Evolutionary conservation across 1,140 invertebrate genomes (phyloP).

Genomic region (Drosophila kohkoa): DNA sequence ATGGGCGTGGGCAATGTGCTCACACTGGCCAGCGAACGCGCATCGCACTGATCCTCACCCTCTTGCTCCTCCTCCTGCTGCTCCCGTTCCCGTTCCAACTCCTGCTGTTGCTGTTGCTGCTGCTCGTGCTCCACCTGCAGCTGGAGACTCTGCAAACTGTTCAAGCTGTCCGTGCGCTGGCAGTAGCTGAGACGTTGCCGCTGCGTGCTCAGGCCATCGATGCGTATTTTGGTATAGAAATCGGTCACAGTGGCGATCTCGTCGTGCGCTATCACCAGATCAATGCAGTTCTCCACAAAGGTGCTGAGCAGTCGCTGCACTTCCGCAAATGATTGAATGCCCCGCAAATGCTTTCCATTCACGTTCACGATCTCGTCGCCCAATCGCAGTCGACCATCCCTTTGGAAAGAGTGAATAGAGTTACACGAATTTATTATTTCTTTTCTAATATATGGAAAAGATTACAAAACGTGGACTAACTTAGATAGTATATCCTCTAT

Average conservation of each 20-base stretch:
- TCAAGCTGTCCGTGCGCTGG: constrained; percentile 78
- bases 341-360: constrained; percentile 92
- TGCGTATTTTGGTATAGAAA: constrained; percentile 83
- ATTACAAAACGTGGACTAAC: too few species aligned
- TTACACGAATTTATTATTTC: background rate
- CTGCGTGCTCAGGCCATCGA: constrained; percentile 69
- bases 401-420: constrained; percentile 62
- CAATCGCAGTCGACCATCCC: constrained; percentile 91
- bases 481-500: too few species aligned
- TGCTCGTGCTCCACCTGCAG: constrained; percentile 49
- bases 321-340: constrained; percentile 88
- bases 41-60: constrained; percentile 65
- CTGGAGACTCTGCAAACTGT: constrained; percentile 75
- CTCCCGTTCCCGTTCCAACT: constrained; percentile 1
- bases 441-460: too few species aligned
- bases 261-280: constrained; percentile 88
- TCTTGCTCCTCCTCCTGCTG: constrained; percentile 16
- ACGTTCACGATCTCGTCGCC: constrained; percentile 95
- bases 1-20: constrained; percentile 74
- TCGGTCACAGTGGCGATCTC: constrained; percentile 80
- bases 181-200: constrained; percentile 72
- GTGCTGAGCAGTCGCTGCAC: constrained; percentile 85
- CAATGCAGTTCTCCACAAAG: constrained; percentile 85
- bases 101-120: constrained; percentile 25
- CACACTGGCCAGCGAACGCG: constrained; percentile 71